A percentile compares a stretch with the other conserved stretches of the same genome.
Conservation (phyloP, 2,797 vertebrate genomes). For the Telmatherina bonti region DNA sequence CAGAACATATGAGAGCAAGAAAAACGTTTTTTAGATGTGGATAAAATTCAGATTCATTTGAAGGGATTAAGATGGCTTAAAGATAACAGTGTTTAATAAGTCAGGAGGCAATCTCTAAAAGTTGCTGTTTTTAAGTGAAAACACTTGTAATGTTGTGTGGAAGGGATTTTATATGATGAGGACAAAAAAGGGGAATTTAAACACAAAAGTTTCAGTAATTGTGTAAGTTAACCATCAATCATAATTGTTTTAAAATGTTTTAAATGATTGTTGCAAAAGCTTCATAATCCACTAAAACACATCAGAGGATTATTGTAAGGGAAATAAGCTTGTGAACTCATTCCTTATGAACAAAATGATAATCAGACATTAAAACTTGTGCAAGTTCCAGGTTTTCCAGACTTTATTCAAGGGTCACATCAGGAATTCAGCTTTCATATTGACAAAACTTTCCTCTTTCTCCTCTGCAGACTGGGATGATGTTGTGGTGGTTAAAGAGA, state of each 20-base stretch:
- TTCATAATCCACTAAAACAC: neutral
- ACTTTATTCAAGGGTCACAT: neutral
- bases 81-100: slow-evolving; percentile 7
- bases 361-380: neutral
- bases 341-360: neutral
- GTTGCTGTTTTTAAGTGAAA: slow-evolving; percentile 1
- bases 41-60: slow-evolving; percentile 12
- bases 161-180: neutral
- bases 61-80: neutral
- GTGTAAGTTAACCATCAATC: neutral
- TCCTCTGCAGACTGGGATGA: slow-evolving; percentile 69
- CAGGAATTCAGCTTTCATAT: slow-evolving; percentile 10
- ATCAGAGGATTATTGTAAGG: neutral
- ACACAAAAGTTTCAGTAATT: neutral
- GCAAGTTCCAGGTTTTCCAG: slow-evolving; percentile 1
- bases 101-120: neutral
- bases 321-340: neutral
- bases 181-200: slow-evolving; percentile 8
- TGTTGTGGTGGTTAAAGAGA: slow-evolving; percentile 67
- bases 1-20: neutral
- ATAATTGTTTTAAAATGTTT: too few relatives aligned
- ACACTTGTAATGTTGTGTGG: neutral
- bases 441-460: slow-evolving; percentile 6
- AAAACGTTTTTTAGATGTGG: neutral
- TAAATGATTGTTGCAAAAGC: too few relatives aligned